Percentiles rank a stretch among this genome's conserved stretches.
Evolutionary conservation across 2,113 vertebrate species (phyloP).

Genomic region (Marcusenius ussheri): DNA sequence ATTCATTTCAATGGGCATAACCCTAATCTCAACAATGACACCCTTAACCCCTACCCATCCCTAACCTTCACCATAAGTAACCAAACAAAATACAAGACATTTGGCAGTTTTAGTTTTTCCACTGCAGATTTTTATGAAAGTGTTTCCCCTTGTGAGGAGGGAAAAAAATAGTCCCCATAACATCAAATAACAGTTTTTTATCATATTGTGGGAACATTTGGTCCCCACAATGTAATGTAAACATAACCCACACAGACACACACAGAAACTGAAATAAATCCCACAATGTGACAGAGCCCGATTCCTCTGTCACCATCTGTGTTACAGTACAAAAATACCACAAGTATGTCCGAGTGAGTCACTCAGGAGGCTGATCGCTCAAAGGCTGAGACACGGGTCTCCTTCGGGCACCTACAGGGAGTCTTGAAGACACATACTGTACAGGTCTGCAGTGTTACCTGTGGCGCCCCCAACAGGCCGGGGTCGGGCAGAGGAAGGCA

Average conservation of each 20-base stretch:
- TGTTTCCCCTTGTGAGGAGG: neutral
- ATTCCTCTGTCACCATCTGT: constrained; percentile 5
- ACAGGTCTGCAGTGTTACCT: constrained; percentile 60
- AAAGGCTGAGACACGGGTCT: neutral
- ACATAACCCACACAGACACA: constrained; percentile 22
- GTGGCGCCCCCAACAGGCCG: constrained; percentile 84
- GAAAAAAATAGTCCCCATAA: neutral
- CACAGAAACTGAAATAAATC: constrained; percentile 20
- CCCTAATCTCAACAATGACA: neutral
- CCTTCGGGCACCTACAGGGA: neutral
- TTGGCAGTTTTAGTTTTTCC: neutral
- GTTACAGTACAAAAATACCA: neutral
- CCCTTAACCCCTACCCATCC: neutral
- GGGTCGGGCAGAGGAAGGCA: constrained; percentile 76
- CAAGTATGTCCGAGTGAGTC: neutral
- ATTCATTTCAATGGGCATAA: neutral
- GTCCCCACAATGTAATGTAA: neutral
- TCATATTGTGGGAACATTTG: neutral
- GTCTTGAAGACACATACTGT: neutral
- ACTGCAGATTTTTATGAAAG: neutral
- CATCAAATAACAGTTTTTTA: neutral
- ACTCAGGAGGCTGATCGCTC: neutral
- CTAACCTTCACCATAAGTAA: neutral
- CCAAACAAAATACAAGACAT: neutral
- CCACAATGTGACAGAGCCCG: neutral